Evolutionary conservation across 2,113 vertebrate genomes (phyloP).

Genomic region (Pseudopipra pipra): DNA sequence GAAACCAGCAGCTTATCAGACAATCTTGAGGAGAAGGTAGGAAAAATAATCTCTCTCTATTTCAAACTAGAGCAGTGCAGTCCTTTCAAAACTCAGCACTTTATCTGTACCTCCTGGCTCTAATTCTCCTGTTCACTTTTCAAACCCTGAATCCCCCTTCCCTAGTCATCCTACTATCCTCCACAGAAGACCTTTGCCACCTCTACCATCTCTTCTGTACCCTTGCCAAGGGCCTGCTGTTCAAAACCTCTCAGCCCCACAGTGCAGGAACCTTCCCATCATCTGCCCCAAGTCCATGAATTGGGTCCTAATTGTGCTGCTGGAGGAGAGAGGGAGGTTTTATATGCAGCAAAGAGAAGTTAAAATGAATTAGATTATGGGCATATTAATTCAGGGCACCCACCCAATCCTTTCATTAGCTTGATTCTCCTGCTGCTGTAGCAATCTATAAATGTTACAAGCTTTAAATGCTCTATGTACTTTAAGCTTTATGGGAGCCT

Average conservation of each 20-base stretch:
- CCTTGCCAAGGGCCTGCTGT: background rate
- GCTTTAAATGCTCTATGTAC: conserved; percentile 39
- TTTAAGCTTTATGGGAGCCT: conserved; percentile 22
- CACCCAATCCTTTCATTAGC: conserved; percentile 65
- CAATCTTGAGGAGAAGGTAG: background rate
- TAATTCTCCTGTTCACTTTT: background rate
- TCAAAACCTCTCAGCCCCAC: background rate
- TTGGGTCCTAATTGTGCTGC: background rate
- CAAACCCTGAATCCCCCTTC: background rate
- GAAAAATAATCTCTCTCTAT: background rate
- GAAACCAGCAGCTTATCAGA: background rate
- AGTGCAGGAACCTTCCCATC: background rate
- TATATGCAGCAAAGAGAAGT: conserved; percentile 7
- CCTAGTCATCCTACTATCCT: background rate
- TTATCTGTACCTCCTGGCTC: background rate
- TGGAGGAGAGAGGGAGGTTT: background rate
- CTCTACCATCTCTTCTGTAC: background rate
- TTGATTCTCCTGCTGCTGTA: conserved; percentile 42
- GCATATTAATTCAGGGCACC: conserved; percentile 53
- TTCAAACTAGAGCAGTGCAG: background rate
- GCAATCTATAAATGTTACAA: conserved; percentile 53
- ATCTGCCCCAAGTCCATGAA: background rate
- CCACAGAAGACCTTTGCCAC: background rate
- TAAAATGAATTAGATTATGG: conserved; percentile 59
- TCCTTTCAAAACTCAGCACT: background rate